phyloP scores from a whole-genome alignment of 2,797 vertebrate species.

The Todus mexicanus region DNA sequence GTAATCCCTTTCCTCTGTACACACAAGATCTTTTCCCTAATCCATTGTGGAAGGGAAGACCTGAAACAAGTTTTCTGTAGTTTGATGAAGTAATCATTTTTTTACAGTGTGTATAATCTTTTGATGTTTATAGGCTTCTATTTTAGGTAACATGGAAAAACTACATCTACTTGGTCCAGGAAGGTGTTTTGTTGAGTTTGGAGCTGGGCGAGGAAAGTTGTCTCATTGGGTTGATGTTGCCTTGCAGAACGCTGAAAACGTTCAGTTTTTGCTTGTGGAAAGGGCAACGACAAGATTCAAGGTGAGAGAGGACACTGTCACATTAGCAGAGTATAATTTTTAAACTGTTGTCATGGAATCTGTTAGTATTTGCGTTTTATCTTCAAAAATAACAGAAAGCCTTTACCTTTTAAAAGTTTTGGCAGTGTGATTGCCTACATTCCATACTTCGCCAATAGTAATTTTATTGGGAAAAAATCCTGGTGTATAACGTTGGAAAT shows the following conservation, averaged over 20 bases:
- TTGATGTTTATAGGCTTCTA: conserved; percentile 84
- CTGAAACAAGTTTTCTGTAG: background rate
- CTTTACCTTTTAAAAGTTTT: background rate
- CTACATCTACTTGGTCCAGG: conserved; percentile 83
- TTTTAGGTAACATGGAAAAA: conserved; percentile 90
- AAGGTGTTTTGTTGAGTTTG: conserved; percentile 93
- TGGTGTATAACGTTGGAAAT: background rate
- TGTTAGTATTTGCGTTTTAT: background rate
- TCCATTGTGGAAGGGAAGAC: background rate
- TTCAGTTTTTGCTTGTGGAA: conserved; percentile 92
- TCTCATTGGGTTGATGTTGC: conserved; percentile 94
- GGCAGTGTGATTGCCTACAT: background rate
- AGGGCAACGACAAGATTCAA: conserved; percentile 92
- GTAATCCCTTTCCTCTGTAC: background rate
- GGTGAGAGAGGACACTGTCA: conserved; percentile 64
- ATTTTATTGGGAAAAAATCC: background rate
- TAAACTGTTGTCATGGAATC: background rate
- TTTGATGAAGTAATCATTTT: background rate
- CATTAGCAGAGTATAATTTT: background rate
- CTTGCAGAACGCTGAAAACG: conserved; percentile 76
- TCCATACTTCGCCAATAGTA: background rate
- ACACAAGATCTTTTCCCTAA: background rate
- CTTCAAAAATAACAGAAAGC: background rate
- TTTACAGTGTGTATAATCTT: conserved; percentile 37
- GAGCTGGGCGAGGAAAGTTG: conserved; percentile 93